phyloP scores from a whole-genome alignment of 1,140 invertebrate genomes.

The Drosophila yakuba region DNA sequence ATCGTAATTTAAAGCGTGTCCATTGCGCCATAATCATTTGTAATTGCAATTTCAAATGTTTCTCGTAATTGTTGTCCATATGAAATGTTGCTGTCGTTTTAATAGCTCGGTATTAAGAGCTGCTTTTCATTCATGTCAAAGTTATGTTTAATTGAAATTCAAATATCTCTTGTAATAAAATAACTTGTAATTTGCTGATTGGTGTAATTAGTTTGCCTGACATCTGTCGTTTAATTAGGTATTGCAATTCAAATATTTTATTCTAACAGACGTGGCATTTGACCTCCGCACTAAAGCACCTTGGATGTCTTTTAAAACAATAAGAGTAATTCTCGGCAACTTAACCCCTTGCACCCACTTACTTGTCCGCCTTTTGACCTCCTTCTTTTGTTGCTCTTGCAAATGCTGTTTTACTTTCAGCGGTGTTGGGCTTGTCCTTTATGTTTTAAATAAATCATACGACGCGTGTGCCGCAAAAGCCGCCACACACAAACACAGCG shows the following conservation, averaged over 20 bases:
- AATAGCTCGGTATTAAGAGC: background rate
- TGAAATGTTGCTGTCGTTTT: background rate
- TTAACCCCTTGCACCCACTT: slow-evolving; percentile 42
- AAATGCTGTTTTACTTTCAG: slow-evolving; percentile 32
- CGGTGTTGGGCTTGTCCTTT: slow-evolving; percentile 36
- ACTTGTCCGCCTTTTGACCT: slow-evolving; percentile 62
- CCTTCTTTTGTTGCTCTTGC: slow-evolving; percentile 31
- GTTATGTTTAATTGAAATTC: background rate
- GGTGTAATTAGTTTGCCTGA: background rate
- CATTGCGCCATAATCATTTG: slow-evolving; percentile 17
- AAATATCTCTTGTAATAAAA: background rate
- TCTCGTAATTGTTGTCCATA: background rate
- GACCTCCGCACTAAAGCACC: background rate
- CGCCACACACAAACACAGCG: slow-evolving; percentile 61
- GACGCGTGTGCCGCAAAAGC: slow-evolving; percentile 60
- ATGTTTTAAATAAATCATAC: slow-evolving; percentile 76
- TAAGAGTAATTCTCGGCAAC: slow-evolving; percentile 32
- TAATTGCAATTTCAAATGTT: slow-evolving; percentile 14
- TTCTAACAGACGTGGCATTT: background rate
- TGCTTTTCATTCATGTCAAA: background rate
- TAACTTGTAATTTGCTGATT: background rate
- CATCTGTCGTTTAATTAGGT: background rate
- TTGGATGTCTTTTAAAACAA: slow-evolving; percentile 6
- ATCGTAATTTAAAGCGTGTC: slow-evolving; percentile 2
- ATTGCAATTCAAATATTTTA: background rate